Evolutionary conservation across 2,888 invertebrate species (phyloP), one percentile per base, ranked within the genome.

Genomic region (Erebia aethiops): DNA sequence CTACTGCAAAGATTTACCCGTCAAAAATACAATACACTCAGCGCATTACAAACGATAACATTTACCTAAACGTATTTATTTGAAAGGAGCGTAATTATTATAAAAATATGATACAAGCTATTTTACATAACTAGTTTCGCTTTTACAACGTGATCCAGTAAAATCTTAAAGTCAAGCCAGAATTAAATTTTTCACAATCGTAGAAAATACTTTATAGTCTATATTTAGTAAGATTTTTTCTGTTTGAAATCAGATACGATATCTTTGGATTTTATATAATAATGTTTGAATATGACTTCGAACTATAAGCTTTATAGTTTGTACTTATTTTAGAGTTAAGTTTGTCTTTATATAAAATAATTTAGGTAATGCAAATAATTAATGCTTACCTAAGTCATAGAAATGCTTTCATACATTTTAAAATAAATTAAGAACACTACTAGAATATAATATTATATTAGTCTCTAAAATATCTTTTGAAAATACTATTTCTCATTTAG

Each of bases 401-500:
- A 62, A 26, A 62, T 46, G 21, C 49, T 49, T 49, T 21, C 2
- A 62, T 49, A 46, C 62, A 62, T 62, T 49, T 46, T 49, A 11
- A 26, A 49, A 21, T 21, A 49, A 62, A 62, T 62, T 46, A 13
- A 13, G 46, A 13, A 62, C 43, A 43, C 43, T 35, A 26, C 26
- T 11, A 13, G n/a, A 16, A 67, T 41, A 26, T 60, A 66, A 35
- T 35, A 35, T 35, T 62, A 60, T 35, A 43, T 54, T 35, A 10
- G 16, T 64, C 13, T 64, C 8, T 56, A 56, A 46, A 57, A 57
- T 67, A 58, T 52, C 49, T 70, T 51, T 64, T 11, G 66, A 89
- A 90, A 89, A 90, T 88, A 88, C 84, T 88, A 86, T 87, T 79
- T 79, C 85, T 80, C 82, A 78, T 78, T 84, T 81, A 73, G 87